Conservation (phyloP, 2,113 vertebrate genomes). For the Numenius arquata region DNA sequence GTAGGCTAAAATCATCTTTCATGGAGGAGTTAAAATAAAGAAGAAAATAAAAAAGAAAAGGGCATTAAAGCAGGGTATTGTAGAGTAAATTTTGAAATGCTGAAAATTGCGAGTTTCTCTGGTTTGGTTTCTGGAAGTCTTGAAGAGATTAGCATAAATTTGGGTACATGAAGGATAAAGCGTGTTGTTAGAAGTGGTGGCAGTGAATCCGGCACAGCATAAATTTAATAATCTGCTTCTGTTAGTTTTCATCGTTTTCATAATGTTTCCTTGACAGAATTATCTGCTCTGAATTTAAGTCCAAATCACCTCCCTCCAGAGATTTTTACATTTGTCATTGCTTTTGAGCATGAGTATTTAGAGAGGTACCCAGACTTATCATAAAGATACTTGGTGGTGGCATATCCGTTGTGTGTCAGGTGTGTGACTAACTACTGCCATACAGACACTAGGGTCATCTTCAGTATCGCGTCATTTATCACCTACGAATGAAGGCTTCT, state of each 20-base stretch:
- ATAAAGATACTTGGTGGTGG: accelerated
- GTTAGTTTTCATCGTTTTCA: neutral
- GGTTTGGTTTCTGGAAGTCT: neutral
- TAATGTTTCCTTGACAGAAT: neutral
- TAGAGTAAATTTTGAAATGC: neutral
- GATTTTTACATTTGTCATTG: neutral
- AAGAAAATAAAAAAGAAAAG: neutral
- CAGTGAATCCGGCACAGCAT: neutral
- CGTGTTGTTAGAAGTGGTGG: neutral
- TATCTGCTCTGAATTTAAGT: neutral
- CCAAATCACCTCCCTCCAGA: neutral
- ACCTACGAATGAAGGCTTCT: neutral
- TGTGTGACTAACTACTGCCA: neutral
- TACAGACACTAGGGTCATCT: neutral
- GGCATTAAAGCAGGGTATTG: neutral
- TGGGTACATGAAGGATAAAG: neutral
- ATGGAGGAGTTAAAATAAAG: neutral
- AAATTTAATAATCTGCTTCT: neutral
- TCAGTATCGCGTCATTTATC: neutral
- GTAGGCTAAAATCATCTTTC: neutral
- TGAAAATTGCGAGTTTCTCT: neutral
- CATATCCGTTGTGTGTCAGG: accelerated
- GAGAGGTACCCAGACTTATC: neutral
- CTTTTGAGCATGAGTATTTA: neutral
- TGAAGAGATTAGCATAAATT: constrained; percentile 26